Base-by-base conservation (phyloP, 1,140 invertebrate genomes). In the Oryctes rhinoceros region DNA sequence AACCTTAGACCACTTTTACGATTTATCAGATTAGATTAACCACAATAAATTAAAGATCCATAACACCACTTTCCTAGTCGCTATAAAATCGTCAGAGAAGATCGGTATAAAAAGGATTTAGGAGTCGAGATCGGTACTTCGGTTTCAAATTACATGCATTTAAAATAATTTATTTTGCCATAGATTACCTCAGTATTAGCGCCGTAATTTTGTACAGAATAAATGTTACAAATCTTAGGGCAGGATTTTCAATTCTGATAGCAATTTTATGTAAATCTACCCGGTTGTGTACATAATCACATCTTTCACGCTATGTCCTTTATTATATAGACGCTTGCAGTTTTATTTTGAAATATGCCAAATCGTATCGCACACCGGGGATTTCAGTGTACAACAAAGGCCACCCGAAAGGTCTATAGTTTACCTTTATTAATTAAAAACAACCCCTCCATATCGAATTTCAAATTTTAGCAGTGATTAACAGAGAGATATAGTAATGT, bases 211-310 rank as follows among this genome's bases (percentile, higher is more conserved):
- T 20, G 18, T 18, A 15, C 18, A 15, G 18, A 18, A 6, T 59
- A 59, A 59, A 59, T 3, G n/a, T 6, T 59, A 18, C 53, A n/a
- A 59, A 44, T 59, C 18, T 18, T 59, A 13, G 3, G 18, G 6
- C 53, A 18, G 18, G 1, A 59, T 59, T 18, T 59, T n/a, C 18
- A 18, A 59, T 59, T 18, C 15, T 18, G 13, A 59, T 59, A 59
- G 53, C 15, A 59, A 59, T 59, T 59, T 59, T 59, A n/a, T 59
- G 15, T 59, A 59, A 59, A 59, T 59, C 53, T 18, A 59, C 15
- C 3, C 18, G 53, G 5, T n/a, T 6, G 6, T 18, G 53, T 59
- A 59, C 18, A 4, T n/a, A n/a, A 59, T 59, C 15, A 18, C 53
- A 18, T n/a, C 15, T 59, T 44, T 44, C 39, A 18, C 13, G 6